Evolutionary conservation across 2,113 vertebrate genomes (phyloP), one percentile per base, ranked within the genome.

Genomic region (Parus major): DNA sequence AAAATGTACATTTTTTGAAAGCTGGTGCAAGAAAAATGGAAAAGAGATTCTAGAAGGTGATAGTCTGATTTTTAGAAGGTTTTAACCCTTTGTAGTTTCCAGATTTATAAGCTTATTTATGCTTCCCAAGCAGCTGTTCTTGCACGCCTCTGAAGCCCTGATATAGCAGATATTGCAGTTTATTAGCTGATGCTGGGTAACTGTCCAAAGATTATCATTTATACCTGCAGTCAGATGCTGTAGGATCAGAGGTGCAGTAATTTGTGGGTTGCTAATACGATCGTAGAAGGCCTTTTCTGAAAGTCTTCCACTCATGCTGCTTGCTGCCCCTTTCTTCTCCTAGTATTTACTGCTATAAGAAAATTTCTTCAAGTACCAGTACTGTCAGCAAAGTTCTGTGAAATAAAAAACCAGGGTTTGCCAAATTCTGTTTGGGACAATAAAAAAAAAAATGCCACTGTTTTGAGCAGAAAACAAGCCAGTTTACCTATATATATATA

Each of bases 1-100:
- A 92, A 95, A 97, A 95, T 76, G 72, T 91, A 75, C 41, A 41
- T 65, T 65, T 95, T 91, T 79, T 95, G 60, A 92, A 91, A 91
- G 88, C 56, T n/a, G 56, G 36, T 81, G 50, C 55, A 78, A 92
- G 60, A 86, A 94, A 82, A 95, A 79, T 46, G 29, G 76, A 76
- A 93, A 76, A 57, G 16, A 91, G 69, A 94, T 92, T 64, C 72
- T 92, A 56, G 60, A 41, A 82, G 41, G 11, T 71, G 69, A 86
- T 84, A 91, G 69, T 69, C 56, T 76, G 65, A 39, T 73, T 92
- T 96, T 87, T 57, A 87, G 24, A 78, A 68, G 20, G 29, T 42
- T 89, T 95, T 97, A 97, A 95, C 81, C 10, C 93, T 79, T 91
- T 42, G 33, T n/a, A 23, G 39, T 91, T 92, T 85, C 47, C 72